Percentiles rank a stretch among this genome's conserved stretches.
These are phyloP conservation scores for Luperina testacea DNA, from an alignment of 2,888 invertebrate species.

Conservation along the genomic window DNA sequence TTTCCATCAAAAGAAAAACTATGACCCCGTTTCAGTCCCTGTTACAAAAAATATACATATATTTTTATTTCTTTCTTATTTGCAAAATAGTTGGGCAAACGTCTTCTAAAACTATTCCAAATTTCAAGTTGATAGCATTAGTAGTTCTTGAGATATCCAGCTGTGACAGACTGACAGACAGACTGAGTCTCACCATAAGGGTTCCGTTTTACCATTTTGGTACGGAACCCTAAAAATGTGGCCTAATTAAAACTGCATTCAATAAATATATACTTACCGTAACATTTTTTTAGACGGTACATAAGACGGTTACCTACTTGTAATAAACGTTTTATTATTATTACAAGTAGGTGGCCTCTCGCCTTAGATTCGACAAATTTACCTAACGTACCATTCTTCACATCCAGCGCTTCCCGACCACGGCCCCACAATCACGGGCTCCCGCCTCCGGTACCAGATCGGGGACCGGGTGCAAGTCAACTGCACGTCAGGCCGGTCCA, in stretches of 20 bases:
- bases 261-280: not conserved
- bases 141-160: too few species aligned
- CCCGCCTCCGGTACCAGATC: slow-evolving; percentile 94
- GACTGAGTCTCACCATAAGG: too few species aligned
- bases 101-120: too few species aligned
- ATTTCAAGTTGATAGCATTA: too few species aligned
- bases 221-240: not conserved
- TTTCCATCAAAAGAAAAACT: too few species aligned
- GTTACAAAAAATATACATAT: too few species aligned
- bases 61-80: too few species aligned
- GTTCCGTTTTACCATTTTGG: too few species aligned
- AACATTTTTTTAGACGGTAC: too few species aligned
- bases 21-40: too few species aligned
- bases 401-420: slow-evolving; percentile 93
- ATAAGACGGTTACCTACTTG: not conserved
- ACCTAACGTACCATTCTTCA: slow-evolving; percentile 10
- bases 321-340: not conserved
- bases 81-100: too few species aligned
- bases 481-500: slow-evolving; percentile 95
- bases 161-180: too few species aligned
- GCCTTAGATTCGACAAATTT: not conserved
- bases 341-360: not conserved
- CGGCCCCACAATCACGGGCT: slow-evolving; percentile 95
- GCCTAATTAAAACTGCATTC: not conserved
- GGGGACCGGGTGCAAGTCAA: slow-evolving; percentile 95